A percentile compares a stretch with the other conserved stretches of the same genome.
These are phyloP conservation scores for Itoplectis maculator DNA, from an alignment of 2,888 invertebrate genomes.

Conservation along the genomic window DNA sequence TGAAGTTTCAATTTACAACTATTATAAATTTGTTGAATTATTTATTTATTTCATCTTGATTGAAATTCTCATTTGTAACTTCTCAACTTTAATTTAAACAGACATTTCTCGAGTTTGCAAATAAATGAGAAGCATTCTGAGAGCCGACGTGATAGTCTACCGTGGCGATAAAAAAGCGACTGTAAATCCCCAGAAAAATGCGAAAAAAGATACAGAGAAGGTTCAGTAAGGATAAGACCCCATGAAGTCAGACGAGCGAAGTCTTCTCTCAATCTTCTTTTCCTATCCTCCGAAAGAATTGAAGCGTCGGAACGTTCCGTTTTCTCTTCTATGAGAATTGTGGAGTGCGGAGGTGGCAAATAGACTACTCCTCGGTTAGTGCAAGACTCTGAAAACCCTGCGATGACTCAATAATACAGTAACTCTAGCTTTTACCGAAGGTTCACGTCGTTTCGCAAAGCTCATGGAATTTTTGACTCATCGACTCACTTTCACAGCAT, in stretches of 20 bases:
- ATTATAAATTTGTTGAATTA: too few relatives aligned
- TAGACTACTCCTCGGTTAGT: slow-evolving; percentile 4
- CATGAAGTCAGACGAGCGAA: slow-evolving; percentile 40
- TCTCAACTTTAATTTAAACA: slow-evolving; percentile 4
- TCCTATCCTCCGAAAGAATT: slow-evolving; percentile 51
- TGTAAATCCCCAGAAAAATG: slow-evolving; percentile 51
- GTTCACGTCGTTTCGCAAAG: slow-evolving; percentile 35
- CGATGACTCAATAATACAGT: slow-evolving; percentile 55
- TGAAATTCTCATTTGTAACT: slow-evolving; percentile 12
- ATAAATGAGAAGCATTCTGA: slow-evolving; percentile 33
- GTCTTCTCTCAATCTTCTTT: slow-evolving; percentile 63
- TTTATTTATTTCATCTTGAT: slow-evolving; percentile 3
- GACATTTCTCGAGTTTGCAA: not conserved
- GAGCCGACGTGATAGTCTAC: not conserved
- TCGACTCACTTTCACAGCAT: not conserved
- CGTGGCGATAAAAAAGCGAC: slow-evolving; percentile 25
- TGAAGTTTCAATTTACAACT: too few relatives aligned
- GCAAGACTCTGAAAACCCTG: slow-evolving; percentile 33
- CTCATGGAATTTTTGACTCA: slow-evolving; percentile 10
- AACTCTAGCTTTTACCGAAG: slow-evolving; percentile 20
- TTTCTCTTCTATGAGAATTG: slow-evolving; percentile 24
- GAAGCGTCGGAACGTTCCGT: slow-evolving; percentile 26
- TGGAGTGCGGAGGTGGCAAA: slow-evolving; percentile 29
- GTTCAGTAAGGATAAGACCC: slow-evolving; percentile 5
- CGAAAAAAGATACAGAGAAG: slow-evolving; percentile 35